Conservation (phyloP, 2,888 invertebrate species). For the Microctonus brassicae region DNA sequence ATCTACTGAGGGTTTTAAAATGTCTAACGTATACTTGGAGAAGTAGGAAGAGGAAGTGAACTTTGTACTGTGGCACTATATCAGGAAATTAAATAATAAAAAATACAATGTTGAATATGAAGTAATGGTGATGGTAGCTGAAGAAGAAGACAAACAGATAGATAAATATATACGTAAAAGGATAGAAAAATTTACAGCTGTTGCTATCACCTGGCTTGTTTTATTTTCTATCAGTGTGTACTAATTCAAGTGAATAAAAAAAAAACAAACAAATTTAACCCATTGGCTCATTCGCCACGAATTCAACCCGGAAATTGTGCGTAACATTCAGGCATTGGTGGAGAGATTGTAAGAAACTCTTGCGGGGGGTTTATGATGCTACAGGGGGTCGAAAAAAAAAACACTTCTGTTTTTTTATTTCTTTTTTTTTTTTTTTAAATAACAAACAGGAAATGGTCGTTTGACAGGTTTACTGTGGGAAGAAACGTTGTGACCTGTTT, state of each 20-base stretch:
- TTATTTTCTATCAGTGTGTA: conserved; percentile 29
- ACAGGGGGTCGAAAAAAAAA: conserved; percentile 45
- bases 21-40: conserved; percentile 9
- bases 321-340: conserved; percentile 41
- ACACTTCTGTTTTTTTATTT: conserved; percentile 16
- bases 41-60: conserved; percentile 20
- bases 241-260: conserved; percentile 10
- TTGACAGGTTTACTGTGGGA: conserved; percentile 64
- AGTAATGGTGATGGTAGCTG: not conserved
- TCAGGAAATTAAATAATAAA: not conserved
- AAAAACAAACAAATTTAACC: too few species aligned
- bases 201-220: conserved; percentile 25
- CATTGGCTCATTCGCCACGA: conserved; percentile 18
- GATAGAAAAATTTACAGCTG: conserved; percentile 31
- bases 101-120: conserved; percentile 30
- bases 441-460: conserved; percentile 35
- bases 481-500: conserved; percentile 64
- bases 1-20: conserved; percentile 19
- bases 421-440: not conserved
- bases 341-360: conserved; percentile 1
- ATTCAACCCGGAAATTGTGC: conserved; percentile 55
- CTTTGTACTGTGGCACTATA: not conserved
- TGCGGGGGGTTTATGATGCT: conserved; percentile 50
- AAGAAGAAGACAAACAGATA: conserved; percentile 31
- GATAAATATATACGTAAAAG: conserved; percentile 13